Conservation (phyloP, 2,888 invertebrate species). For the Chymomyza caudatula region DNA sequence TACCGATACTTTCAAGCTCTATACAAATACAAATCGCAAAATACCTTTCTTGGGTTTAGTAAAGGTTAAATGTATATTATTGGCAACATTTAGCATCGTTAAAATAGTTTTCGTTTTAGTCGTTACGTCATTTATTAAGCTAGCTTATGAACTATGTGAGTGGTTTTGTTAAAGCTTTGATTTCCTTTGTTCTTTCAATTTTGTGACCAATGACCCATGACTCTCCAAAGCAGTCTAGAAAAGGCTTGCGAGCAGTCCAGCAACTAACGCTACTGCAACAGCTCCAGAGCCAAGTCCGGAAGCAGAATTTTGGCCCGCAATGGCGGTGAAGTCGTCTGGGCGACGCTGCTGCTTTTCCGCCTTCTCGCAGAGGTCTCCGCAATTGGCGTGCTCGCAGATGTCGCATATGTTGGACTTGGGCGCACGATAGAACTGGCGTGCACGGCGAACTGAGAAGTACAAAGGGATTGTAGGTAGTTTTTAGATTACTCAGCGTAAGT, state of each 20-base stretch:
- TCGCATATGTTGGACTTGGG: slow-evolving; percentile 86
- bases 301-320: slow-evolving; percentile 40
- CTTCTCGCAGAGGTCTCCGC: slow-evolving; percentile 75
- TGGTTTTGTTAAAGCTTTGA: slow-evolving; percentile 66
- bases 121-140: slow-evolving; percentile 37
- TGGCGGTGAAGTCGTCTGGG: slow-evolving; percentile 47
- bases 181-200: slow-evolving; percentile 18
- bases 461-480: too few species aligned
- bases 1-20: not conserved
- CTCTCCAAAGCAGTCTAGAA: not conserved
- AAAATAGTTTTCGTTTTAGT: slow-evolving; percentile 38
- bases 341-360: slow-evolving; percentile 72
- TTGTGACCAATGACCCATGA: not conserved
- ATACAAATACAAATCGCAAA: too few species aligned
- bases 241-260: not conserved
- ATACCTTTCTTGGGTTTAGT: slow-evolving; percentile 32
- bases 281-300: not conserved
- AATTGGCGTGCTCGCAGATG: slow-evolving; percentile 86
- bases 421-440: slow-evolving; percentile 89
- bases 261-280: slow-evolving; percentile 9
- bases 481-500: too few species aligned
- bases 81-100: slow-evolving; percentile 65
- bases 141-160: slow-evolving; percentile 60
- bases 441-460: slow-evolving; percentile 84
- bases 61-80: slow-evolving; percentile 47